Conservation (phyloP, 2,797 vertebrate genomes). For the Rhinatrema bivittatum region DNA sequence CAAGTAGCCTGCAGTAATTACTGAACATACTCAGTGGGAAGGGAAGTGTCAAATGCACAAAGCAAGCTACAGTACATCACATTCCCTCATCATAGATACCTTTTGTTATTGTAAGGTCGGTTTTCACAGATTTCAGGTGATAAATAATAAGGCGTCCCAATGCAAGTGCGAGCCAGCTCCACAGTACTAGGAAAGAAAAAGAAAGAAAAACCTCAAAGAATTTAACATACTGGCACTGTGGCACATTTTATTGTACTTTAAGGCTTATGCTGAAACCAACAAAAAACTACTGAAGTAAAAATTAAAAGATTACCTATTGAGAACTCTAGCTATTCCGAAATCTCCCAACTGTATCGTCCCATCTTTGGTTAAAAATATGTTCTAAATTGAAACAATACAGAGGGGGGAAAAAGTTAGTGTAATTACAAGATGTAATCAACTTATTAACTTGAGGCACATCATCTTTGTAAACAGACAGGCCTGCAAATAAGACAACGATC, state of each 20-base stretch:
- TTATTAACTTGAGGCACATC: too few relatives aligned
- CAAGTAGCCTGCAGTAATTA: too few relatives aligned
- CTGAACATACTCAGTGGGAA: too few relatives aligned
- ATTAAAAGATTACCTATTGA: conserved; percentile 79
- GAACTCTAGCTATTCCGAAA: conserved; percentile 92
- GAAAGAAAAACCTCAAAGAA: background rate
- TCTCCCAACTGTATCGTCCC: conserved; percentile 92
- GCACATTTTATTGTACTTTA: background rate
- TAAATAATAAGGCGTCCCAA: conserved; percentile 94
- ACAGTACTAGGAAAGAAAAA: conserved; percentile 70
- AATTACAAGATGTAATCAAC: too few relatives aligned
- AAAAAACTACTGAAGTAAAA: too few relatives aligned
- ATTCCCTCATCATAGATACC: conserved; percentile 53
- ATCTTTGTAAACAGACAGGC: too few relatives aligned
- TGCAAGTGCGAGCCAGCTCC: conserved; percentile 90
- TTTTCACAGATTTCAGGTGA: conserved; percentile 98
- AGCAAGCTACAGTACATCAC: too few relatives aligned
- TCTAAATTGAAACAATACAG: conserved; percentile 61
- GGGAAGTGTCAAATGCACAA: too few relatives aligned
- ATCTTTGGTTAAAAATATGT: conserved; percentile 95
- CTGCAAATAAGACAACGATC: too few relatives aligned
- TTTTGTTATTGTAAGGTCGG: conserved; percentile 98
- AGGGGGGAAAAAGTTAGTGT: too few relatives aligned
- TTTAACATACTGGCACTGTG: background rate
- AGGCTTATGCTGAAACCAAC: too few relatives aligned